phyloP scores from a whole-genome alignment of 2,888 invertebrate genomes.

The Julus scanicus region DNA sequence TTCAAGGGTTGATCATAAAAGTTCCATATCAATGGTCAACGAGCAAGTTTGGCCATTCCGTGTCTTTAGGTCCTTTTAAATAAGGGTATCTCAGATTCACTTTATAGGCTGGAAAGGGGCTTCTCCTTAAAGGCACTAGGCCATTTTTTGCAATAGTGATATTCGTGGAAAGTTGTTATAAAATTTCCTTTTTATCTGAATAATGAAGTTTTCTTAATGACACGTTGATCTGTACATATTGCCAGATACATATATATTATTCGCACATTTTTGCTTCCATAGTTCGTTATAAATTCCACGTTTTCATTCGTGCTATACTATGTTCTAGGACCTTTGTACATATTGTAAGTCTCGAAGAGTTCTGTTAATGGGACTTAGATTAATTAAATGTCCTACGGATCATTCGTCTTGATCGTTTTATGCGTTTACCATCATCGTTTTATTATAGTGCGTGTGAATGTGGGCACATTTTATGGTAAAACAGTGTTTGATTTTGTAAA shows the following conservation, averaged over 20 bases:
- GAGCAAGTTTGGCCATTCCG: not conserved
- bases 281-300: not conserved
- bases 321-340: not conserved
- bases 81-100: not conserved
- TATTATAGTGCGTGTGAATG: not conserved
- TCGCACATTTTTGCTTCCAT: not conserved
- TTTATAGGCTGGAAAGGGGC: not conserved
- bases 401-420: slow-evolving; percentile 1
- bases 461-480: not conserved
- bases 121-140: not conserved
- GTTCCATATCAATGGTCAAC: not conserved
- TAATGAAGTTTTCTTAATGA: no score
- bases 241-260: no score
- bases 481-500: slow-evolving; percentile 14
- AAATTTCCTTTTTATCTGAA: no score
- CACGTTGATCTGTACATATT: no score
- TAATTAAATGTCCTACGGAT: not conserved
- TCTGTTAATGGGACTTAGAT: not conserved
- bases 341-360: not conserved
- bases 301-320: not conserved
- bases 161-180: no score
- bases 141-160: not conserved
- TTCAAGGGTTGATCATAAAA: not conserved
- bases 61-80: not conserved
- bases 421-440: slow-evolving; percentile 2